Conservation (phyloP, 2,113 vertebrate species). For the Eleginops maclovinus region DNA sequence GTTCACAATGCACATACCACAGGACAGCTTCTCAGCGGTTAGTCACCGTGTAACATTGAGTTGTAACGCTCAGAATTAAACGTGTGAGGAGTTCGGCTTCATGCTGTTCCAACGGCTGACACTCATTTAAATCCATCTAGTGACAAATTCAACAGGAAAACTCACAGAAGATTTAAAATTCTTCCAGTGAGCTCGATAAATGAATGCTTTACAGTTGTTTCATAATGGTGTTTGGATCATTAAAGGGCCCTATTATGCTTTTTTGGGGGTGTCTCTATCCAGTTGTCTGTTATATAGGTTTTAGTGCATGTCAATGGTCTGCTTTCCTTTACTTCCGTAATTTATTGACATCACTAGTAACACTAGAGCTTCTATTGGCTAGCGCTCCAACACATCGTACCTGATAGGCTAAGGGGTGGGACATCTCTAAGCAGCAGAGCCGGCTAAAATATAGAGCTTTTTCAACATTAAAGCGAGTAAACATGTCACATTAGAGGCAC, state of each 20-base stretch:
- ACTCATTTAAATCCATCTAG: slow-evolving; percentile 48
- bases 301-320: too few relatives aligned
- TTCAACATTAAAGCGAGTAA: too few relatives aligned
- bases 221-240: not conserved
- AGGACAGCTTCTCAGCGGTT: slow-evolving; percentile 52
- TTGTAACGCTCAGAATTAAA: slow-evolving; percentile 28
- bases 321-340: too few relatives aligned
- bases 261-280: too few relatives aligned
- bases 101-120: slow-evolving; percentile 74
- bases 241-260: not conserved
- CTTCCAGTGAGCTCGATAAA: not conserved
- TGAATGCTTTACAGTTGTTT: not conserved
- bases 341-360: too few relatives aligned
- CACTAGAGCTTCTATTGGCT: too few relatives aligned
- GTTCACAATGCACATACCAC: slow-evolving; percentile 60
- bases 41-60: slow-evolving; percentile 45
- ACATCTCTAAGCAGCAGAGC: too few relatives aligned
- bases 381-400: too few relatives aligned
- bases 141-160: slow-evolving; percentile 18
- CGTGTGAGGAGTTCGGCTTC: slow-evolving; percentile 51
- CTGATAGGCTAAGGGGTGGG: too few relatives aligned
- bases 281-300: too few relatives aligned
- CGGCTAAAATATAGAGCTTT: too few relatives aligned
- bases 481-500: too few relatives aligned
- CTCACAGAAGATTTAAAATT: slow-evolving; percentile 4